Evolutionary conservation across 1,140 invertebrate genomes (phyloP).

Genomic region (Heliconius hermathena): DNA sequence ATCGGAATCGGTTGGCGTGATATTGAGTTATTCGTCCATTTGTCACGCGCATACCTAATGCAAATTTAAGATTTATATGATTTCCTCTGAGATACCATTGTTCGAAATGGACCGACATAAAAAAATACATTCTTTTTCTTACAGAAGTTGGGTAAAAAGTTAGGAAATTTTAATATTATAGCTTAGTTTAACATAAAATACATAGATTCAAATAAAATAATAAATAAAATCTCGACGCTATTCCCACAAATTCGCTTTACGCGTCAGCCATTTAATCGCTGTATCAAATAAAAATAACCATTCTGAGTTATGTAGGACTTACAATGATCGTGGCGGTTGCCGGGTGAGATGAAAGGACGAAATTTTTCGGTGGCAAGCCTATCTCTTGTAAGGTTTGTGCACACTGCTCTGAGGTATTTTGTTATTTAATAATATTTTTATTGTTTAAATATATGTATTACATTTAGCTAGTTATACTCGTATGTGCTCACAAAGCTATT

Average conservation of each 20-base stretch:
- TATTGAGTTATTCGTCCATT: too few species aligned
- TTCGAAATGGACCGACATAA: too few species aligned
- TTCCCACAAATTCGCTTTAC: background rate
- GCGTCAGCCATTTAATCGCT: slow-evolving; percentile 5
- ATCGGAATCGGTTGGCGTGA: too few species aligned
- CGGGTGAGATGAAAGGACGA: slow-evolving; percentile 45
- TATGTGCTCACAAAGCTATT: too few species aligned
- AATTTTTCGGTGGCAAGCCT: slow-evolving; percentile 46
- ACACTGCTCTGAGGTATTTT: background rate
- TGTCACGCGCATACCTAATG: too few species aligned
- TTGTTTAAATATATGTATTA: too few species aligned
- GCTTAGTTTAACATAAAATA: background rate
- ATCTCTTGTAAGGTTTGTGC: slow-evolving; percentile 32
- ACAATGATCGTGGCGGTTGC: slow-evolving; percentile 12
- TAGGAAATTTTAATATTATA: background rate
- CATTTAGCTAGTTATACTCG: too few species aligned
- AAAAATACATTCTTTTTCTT: too few species aligned
- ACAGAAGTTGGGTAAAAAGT: too few species aligned
- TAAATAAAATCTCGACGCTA: background rate
- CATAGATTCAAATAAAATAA: background rate
- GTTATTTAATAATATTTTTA: too few species aligned
- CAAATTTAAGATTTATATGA: too few species aligned
- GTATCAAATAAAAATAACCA: slow-evolving; percentile 7
- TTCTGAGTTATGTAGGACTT: slow-evolving; percentile 6
- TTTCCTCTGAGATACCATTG: too few species aligned